phyloP scores from a whole-genome alignment of 2,113 vertebrate genomes.

The Empidonax alnorum region DNA sequence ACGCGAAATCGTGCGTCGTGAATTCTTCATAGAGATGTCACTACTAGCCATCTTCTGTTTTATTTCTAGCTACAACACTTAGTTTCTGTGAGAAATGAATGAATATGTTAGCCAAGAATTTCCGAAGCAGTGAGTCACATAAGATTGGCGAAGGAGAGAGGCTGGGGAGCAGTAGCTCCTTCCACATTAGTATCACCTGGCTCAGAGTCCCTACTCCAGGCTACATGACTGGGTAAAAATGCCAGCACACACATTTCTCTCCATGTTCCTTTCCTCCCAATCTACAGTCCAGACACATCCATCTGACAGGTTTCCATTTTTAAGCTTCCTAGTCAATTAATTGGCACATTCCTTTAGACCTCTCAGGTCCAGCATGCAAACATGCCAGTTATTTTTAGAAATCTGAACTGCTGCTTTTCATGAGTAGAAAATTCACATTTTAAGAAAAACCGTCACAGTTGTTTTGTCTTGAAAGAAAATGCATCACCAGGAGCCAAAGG shows the following conservation, averaged over 20 bases:
- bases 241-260: not conserved
- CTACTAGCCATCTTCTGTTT: not conserved
- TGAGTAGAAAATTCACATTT: not conserved
- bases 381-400: conserved; percentile 19
- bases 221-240: not conserved
- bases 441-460: not conserved
- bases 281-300: not conserved
- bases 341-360: conserved; percentile 10
- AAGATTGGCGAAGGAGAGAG: not conserved
- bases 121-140: conserved; percentile 52
- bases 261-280: not conserved
- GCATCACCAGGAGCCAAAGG: not conserved
- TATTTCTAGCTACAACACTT: conserved; percentile 48
- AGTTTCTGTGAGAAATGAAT: conserved; percentile 39
- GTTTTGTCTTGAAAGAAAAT: not conserved
- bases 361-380: not conserved
- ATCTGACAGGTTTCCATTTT: conserved; percentile 30
- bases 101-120: conserved; percentile 47
- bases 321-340: conserved; percentile 36
- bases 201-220: not conserved
- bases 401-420: not conserved
- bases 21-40: not conserved
- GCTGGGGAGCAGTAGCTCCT: not conserved
- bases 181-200: conserved; percentile 19
- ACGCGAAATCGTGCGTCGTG: not conserved